A percentile compares a stretch with the other conserved stretches of the same genome.
These are phyloP conservation scores for Megalonaias nervosa DNA, from an alignment of 1,140 invertebrate species.

Conservation along the genomic window DNA sequence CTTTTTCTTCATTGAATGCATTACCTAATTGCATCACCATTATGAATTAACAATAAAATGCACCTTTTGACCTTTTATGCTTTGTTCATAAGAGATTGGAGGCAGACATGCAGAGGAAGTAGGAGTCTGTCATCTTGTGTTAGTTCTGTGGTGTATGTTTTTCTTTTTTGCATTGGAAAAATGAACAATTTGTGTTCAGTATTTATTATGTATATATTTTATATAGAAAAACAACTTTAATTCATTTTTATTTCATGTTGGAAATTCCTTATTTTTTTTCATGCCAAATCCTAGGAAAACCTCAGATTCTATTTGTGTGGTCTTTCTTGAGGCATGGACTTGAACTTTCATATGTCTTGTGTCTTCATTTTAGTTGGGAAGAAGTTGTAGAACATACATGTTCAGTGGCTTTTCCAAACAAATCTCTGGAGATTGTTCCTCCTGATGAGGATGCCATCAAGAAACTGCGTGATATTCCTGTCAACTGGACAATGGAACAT, in stretches of 20 bases:
- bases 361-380: constrained; percentile 57
- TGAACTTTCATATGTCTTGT: neutral
- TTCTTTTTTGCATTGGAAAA: too few species aligned
- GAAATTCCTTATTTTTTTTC: constrained; percentile 4
- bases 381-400: constrained; percentile 61
- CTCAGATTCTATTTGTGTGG: neutral
- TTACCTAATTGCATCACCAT: too few species aligned
- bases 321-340: constrained; percentile 3
- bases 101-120: too few species aligned
- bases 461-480: constrained; percentile 48
- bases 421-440: constrained; percentile 35
- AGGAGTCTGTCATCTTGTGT: too few species aligned
- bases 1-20: too few species aligned
- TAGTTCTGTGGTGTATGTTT: too few species aligned
- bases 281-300: constrained; percentile 8
- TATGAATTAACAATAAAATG: too few species aligned
- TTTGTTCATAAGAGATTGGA: too few species aligned
- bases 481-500: constrained; percentile 66
- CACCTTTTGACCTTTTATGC: too few species aligned
- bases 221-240: too few species aligned
- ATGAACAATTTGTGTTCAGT: too few species aligned
- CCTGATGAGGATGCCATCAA: constrained; percentile 58
- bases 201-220: too few species aligned
- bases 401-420: constrained; percentile 48
- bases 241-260: neutral